A percentile compares a stretch with the other conserved stretches of the same genome.
Conservation (phyloP, 2,797 vertebrate species). For the Rachycentron canadum region DNA sequence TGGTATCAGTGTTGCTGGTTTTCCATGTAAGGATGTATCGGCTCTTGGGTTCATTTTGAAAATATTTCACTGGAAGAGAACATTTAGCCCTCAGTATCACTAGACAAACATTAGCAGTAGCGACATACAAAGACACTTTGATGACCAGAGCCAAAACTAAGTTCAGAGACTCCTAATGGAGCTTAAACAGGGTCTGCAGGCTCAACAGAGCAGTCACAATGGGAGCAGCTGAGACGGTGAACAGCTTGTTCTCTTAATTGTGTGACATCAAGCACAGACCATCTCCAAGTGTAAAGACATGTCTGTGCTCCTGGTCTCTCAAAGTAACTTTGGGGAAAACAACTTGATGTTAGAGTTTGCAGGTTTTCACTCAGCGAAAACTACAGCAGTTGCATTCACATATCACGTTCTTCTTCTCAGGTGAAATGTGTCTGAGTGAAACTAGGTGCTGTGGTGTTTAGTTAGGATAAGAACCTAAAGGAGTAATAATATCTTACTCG, state of each 20-base stretch:
- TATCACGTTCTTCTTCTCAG: not conserved
- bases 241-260: slow-evolving; percentile 48
- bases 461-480: not conserved
- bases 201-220: not conserved
- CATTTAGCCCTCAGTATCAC: not conserved
- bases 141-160: not conserved
- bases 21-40: slow-evolving; percentile 9
- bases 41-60: slow-evolving; percentile 10
- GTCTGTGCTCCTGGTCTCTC: not conserved
- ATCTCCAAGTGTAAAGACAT: slow-evolving; percentile 13
- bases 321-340: not conserved
- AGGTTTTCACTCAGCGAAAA: slow-evolving; percentile 2
- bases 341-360: not conserved
- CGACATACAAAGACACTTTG: not conserved
- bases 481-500: slow-evolving; percentile 82
- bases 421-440: not conserved
- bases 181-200: not conserved
- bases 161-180: not conserved
- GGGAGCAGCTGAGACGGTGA: slow-evolving; percentile 12
- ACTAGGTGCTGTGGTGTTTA: not conserved
- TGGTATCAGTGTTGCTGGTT: not conserved
- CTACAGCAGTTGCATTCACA: not conserved
- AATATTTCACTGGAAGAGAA: slow-evolving; percentile 8
- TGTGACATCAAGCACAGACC: slow-evolving; percentile 33
- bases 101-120: not conserved